Percentiles rank a stretch among this genome's conserved stretches.
These are phyloP conservation scores for Mus pahari DNA, from an alignment of 2,113 vertebrate genomes.

Conservation along the genomic window DNA sequence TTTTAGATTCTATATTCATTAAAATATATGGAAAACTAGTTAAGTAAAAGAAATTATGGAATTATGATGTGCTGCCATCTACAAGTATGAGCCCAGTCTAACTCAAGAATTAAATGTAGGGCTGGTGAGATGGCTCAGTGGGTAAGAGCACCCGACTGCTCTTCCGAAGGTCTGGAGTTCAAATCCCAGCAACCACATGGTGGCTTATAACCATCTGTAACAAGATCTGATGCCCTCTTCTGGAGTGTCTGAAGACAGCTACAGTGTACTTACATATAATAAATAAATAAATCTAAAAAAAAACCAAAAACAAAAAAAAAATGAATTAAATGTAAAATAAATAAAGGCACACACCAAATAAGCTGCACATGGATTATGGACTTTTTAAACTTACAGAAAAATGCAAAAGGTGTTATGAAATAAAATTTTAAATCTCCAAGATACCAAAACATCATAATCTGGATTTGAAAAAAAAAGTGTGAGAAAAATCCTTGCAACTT, in stretches of 20 bases:
- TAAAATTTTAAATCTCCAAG: constrained; percentile 13
- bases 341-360: neutral
- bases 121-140: too few species aligned
- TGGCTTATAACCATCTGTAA: too few species aligned
- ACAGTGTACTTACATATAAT: too few species aligned
- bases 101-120: constrained; percentile 20
- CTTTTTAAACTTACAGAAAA: constrained; percentile 33
- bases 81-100: constrained; percentile 40
- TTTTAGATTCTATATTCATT: constrained; percentile 37
- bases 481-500: neutral
- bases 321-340: constrained; percentile 27
- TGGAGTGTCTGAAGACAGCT: too few species aligned
- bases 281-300: too few species aligned
- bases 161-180: too few species aligned
- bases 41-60: constrained; percentile 58
- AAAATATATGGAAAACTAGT: neutral
- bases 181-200: too few species aligned
- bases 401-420: neutral
- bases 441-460: neutral
- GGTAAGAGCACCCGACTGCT: too few species aligned
- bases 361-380: neutral
- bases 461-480: neutral
- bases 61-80: neutral
- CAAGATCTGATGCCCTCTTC: too few species aligned
- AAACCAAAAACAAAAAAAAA: too few species aligned